Base-by-base conservation (phyloP, 2,797 vertebrate species). In the Heteromormyrus szaboi region DNA sequence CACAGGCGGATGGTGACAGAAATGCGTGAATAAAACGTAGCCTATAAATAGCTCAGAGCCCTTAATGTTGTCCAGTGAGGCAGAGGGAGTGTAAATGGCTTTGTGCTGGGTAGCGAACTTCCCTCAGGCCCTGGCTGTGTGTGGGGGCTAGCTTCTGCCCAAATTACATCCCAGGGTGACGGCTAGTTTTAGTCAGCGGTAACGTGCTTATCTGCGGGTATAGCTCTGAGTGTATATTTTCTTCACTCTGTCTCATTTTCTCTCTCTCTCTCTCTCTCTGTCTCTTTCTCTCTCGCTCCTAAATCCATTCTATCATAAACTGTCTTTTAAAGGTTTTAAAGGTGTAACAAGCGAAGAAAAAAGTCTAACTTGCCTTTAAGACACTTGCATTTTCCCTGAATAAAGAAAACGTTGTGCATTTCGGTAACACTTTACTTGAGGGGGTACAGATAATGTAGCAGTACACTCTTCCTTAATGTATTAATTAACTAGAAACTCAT, bases 81-180 rank as follows among this genome's bases (percentile, higher is more conserved):
- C 87, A 53, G 46, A 86, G 72, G 86, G 51, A 50, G 89, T 22
- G 85, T 65, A 85, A 91, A 86, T 88, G 88, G 87, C 87, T 46
- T 48, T 85, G 86, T 59, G 22, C 68, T 87, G 85, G 46, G 1
- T 44, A 53, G 88, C 44, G 0, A n/a, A 85, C 88, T 89, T 89
- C 90, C 91, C 17, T 8, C 85, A 87, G 91, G 91, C 88, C 87
- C 54, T 48, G 83, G 56, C 88, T 90, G 89, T 90, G 91, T 90
- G 90, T 90, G 90, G 89, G 91, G 88, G 90, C 88, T 88, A 93
- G 90, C 91, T 91, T 91, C 92, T 91, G 90, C 65, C 88, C 89
- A 87, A 5, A 65, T 91, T 92, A 90, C 88, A 87, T 86, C 92
- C 90, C 88, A 86, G 89, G 88, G 90, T 90, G 83, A 65, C 0